Base-by-base conservation (phyloP, 1,140 invertebrate genomes). In the Ostrea edulis region DNA sequence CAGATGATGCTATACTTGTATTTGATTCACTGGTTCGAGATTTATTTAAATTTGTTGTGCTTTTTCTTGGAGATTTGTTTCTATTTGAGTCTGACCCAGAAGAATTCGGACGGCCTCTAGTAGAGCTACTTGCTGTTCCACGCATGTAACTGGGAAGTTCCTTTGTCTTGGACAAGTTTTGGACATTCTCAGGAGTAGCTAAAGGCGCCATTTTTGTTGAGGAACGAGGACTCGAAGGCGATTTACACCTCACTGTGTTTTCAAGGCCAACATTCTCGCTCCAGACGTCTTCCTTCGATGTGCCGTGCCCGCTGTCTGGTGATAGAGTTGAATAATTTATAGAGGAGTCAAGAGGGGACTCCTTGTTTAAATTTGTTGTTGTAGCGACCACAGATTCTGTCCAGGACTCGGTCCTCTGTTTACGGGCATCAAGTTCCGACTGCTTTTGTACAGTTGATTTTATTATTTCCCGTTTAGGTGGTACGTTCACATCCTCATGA, bases 341-440 rank as follows among this genome's bases (percentile, higher is more conserved):
- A 0, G 88, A 89, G n/a, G 91, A 92, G 89, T 93, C 90, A 25
- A 91, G 35, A 5, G 89, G 83, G 12, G 89, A 86, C 71, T 90
- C 90, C 83, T 91, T 91, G 53, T 53, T 87, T 8, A 90, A 82
- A 52, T 88, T 90, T 65, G 82, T 86, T 53, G 81, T 88, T 71
- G 86, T 90, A 55, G 71, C 85, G 4, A 88, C 88, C 12, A 92
- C 91, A 55, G 91, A 88, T 87, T 93, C 93, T 8, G 93, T 94
- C 93, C 93, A 94, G 0, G 91, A 92, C 84, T 94, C 93, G 9
- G 93, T 93, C 84, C 93, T 85, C 71, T 93, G 90, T 85, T 94
- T 94, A n/a, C 92, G 87, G 52, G 89, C 89, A 35, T 90, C 91
- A 65, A 90, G 90, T 20, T 92, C 93, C 29, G 91, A 91, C 52